These are phyloP conservation scores for Drosophila hamatofila DNA, from an alignment of 2,888 invertebrate genomes.

Conservation along the genomic window DNA sequence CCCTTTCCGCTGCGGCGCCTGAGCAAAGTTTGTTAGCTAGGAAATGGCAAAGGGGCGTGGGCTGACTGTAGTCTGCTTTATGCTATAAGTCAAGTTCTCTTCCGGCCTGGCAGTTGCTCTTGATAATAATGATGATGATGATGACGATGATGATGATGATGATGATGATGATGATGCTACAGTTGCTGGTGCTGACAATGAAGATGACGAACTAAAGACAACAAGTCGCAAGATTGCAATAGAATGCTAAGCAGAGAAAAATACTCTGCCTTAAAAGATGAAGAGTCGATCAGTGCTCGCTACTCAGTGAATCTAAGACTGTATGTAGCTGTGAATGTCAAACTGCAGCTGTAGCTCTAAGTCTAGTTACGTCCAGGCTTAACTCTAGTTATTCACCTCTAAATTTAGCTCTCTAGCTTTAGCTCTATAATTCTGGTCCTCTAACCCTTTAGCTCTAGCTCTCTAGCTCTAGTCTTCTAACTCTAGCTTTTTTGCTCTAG, in stretches of 20 bases:
- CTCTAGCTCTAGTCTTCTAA: neutral
- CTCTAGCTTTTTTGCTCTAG: neutral
- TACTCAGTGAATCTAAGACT: neutral
- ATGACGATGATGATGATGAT: conserved; percentile 4
- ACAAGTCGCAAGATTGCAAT: conserved; percentile 13
- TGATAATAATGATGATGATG: conserved; percentile 16
- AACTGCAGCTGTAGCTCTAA: neutral
- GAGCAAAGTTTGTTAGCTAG: conserved; percentile 56
- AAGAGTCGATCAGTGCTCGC: too few species aligned
- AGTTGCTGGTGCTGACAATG: conserved; percentile 4
- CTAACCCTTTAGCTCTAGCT: neutral
- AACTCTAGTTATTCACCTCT: neutral
- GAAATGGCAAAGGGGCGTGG: conserved; percentile 14
- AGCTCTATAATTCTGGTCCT: neutral
- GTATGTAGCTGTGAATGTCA: too few species aligned
- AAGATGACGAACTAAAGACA: conserved; percentile 56
- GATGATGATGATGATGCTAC: conserved; percentile 17
- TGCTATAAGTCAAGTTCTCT: conserved; percentile 82
- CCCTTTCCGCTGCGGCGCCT: conserved; percentile 75
- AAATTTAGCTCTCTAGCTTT: neutral
- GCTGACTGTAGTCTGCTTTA: conserved; percentile 9
- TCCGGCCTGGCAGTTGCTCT: conserved; percentile 69
- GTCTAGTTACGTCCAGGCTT: neutral
- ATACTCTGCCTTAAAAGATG: neutral
- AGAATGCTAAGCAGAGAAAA: neutral